These are phyloP conservation scores for Helobdella robusta DNA, from an alignment of 2,888 invertebrate genomes.

Conservation along the genomic window DNA sequence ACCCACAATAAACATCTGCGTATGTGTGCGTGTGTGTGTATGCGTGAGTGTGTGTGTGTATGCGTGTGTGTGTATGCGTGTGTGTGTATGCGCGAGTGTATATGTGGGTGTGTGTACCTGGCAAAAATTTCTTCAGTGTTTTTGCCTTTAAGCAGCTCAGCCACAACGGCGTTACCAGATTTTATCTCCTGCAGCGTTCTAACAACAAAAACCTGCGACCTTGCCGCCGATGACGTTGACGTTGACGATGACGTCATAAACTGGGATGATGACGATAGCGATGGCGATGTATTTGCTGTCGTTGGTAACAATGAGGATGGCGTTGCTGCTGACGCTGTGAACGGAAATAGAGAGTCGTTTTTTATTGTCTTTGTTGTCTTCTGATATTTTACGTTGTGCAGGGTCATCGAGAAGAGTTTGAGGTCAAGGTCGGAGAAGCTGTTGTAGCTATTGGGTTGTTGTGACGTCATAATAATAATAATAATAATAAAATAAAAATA, in stretches of 20 bases:
- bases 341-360: no score
- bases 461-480: background rate
- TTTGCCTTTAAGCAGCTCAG: background rate
- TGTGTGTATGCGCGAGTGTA: background rate
- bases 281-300: no score
- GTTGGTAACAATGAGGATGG: no score
- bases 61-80: background rate
- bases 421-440: conserved; percentile 17
- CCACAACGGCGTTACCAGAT: background rate
- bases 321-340: no score
- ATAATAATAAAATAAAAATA: background rate
- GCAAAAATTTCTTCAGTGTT: background rate
- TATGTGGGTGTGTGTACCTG: background rate
- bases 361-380: background rate
- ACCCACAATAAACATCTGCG: conserved; percentile 25
- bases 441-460: conserved; percentile 8
- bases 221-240: no score
- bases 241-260: background rate
- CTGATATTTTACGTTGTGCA: background rate
- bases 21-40: background rate
- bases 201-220: no score
- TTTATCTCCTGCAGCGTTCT: conserved; percentile 18
- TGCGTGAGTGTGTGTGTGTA: background rate
- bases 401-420: conserved; percentile 16
- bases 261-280: no score